These are phyloP conservation scores for Labroides dimidiatus DNA, from an alignment of 2,797 vertebrate genomes.

Conservation along the genomic window DNA sequence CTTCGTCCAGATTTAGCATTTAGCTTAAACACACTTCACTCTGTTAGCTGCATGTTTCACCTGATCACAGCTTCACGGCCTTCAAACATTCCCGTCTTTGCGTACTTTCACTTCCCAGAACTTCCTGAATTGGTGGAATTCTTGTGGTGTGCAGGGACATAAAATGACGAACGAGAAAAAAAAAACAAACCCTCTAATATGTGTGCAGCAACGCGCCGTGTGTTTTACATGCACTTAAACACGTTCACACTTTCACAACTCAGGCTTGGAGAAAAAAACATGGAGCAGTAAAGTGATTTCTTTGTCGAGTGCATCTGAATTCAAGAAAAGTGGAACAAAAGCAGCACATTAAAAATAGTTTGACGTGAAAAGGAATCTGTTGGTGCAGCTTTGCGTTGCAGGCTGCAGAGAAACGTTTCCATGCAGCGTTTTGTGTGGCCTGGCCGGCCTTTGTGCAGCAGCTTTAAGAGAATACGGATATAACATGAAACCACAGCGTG, in stretches of 20 bases:
- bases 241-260: background rate
- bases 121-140: constrained; percentile 23
- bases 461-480: constrained; percentile 75
- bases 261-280: background rate
- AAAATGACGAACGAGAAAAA: constrained; percentile 20
- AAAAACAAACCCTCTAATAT: background rate
- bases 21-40: background rate
- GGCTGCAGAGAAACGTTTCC: background rate
- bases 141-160: constrained; percentile 16
- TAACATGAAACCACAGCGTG: constrained; percentile 69
- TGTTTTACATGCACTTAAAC: constrained; percentile 14
- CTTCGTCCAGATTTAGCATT: constrained; percentile 3
- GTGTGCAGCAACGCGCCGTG: background rate
- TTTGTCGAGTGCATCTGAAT: too few relatives aligned
- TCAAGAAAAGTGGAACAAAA: too few relatives aligned
- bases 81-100: background rate
- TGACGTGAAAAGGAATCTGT: too few relatives aligned
- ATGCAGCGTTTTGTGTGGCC: constrained; percentile 43
- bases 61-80: background rate
- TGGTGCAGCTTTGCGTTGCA: background rate
- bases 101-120: constrained; percentile 21
- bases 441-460: constrained; percentile 39
- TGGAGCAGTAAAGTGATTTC: background rate
- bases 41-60: background rate
- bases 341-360: too few relatives aligned